phyloP scores from a whole-genome alignment of 2,113 vertebrate species.

The Clarias macrocephalus region DNA sequence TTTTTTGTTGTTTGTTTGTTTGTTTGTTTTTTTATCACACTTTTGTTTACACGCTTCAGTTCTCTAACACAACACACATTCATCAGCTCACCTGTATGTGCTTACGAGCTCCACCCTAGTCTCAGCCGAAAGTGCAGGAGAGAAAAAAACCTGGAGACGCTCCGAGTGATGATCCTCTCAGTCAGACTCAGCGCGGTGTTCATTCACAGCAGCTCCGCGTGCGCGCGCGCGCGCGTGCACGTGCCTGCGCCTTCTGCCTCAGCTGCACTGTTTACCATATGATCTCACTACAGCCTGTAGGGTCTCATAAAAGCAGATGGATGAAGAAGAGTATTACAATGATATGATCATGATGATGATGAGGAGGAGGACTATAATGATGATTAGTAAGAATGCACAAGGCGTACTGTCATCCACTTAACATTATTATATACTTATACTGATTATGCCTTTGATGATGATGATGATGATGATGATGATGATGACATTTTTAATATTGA shows the following conservation, averaged over 20 bases:
- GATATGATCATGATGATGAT: background rate
- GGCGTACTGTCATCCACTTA: background rate
- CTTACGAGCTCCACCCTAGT: background rate
- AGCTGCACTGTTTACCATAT: background rate
- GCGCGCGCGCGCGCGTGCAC: background rate
- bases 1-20: no score
- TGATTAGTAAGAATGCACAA: background rate
- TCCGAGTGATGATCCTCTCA: background rate
- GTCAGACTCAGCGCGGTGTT: background rate
- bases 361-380: background rate
- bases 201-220: background rate
- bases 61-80: background rate
- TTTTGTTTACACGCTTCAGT: background rate
- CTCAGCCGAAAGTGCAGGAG: background rate
- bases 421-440: background rate
- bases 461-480: background rate
- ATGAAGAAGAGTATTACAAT: background rate
- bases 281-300: background rate
- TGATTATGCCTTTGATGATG: background rate
- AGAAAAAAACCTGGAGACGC: background rate
- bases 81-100: conserved; percentile 11
- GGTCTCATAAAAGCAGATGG: background rate
- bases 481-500: background rate
- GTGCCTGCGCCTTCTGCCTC: background rate
- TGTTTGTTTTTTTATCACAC: background rate